Base-by-base conservation (phyloP, 1,140 invertebrate genomes). In the Mesaphorura yosii region DNA sequence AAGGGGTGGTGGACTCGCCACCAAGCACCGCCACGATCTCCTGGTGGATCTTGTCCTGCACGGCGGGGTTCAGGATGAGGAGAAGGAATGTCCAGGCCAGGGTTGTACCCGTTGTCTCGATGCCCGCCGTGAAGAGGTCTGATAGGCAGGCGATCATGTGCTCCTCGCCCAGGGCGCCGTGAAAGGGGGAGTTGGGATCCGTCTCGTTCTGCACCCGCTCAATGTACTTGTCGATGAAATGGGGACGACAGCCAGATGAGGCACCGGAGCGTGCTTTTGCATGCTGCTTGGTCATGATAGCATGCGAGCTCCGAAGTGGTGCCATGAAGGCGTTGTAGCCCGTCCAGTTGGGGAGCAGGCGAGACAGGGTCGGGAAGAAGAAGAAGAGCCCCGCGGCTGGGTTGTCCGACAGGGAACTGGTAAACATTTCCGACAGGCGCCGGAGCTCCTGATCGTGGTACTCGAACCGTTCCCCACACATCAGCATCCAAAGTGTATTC, bases 51-150 rank as follows among this genome's bases (percentile, higher is more conserved):
- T 74, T 74, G 2, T 59, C 51, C 64, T 81, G 78, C 3, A 78
- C 67, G 5, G 79, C 64, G 7, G 73, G 74, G 57, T 77, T 61
- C n/a, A 74, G 69, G 0, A 75, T 63, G 26, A 82, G 65, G 53
- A 76, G 75, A 2, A 75, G 66, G 7, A 82, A 65, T 0, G 73
- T 58, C 27, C 79, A 75, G 5, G 76, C 78, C 25, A 83, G 68
- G 6, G 73, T 74, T n/a, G 74, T 78, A 0, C 72, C 73, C 1
- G 77, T 77, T 0, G 79, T 82, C 59, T 81, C 78, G 2, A 78
- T 69, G 14, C 80, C 79, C 57, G 77, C 79, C 3, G 69, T 64
- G 62, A 81, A 81, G 37, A 83, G 65, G 54, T 82, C 80, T 42
- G 73, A 67, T 1, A 71, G 34, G 0, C 72, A 34, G 3, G 48